Percentiles rank a stretch among this genome's conserved stretches.
phyloP scores from a whole-genome alignment of 2,797 vertebrate species.

The Lacerta bilineata region DNA sequence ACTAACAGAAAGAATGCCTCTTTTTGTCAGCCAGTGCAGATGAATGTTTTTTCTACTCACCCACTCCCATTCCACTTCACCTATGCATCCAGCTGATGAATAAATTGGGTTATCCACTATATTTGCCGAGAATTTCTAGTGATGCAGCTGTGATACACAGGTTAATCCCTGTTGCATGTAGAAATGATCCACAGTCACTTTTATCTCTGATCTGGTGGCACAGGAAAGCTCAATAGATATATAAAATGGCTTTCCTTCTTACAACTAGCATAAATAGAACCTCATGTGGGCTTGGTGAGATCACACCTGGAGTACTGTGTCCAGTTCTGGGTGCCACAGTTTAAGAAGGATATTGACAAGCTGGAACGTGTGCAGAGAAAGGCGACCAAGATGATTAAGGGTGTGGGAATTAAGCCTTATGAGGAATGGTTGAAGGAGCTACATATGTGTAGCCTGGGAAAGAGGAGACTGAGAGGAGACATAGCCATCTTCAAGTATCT shows the following conservation, averaged over 20 bases:
- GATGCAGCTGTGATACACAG: too few relatives aligned
- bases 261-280: not conserved
- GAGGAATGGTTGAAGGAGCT: too few relatives aligned
- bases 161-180: not conserved
- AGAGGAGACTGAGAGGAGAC: too few relatives aligned
- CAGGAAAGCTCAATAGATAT: not conserved
- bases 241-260: not conserved
- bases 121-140: not conserved
- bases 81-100: not conserved
- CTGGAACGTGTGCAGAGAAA: too few relatives aligned
- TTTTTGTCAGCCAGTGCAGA: not conserved
- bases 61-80: not conserved
- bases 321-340: too few relatives aligned
- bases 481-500: too few relatives aligned
- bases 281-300: not conserved
- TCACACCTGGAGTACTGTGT: not conserved
- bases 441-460: too few relatives aligned
- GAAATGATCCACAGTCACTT: not conserved
- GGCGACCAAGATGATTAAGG: too few relatives aligned
- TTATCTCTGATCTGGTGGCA: too few relatives aligned
- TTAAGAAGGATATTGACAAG: too few relatives aligned
- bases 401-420: too few relatives aligned
- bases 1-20: conserved; percentile 84
- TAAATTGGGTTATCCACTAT: not conserved
- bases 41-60: accelerated